These are phyloP conservation scores for Erebia ligea DNA, from an alignment of 2,888 invertebrate genomes.

Conservation along the genomic window DNA sequence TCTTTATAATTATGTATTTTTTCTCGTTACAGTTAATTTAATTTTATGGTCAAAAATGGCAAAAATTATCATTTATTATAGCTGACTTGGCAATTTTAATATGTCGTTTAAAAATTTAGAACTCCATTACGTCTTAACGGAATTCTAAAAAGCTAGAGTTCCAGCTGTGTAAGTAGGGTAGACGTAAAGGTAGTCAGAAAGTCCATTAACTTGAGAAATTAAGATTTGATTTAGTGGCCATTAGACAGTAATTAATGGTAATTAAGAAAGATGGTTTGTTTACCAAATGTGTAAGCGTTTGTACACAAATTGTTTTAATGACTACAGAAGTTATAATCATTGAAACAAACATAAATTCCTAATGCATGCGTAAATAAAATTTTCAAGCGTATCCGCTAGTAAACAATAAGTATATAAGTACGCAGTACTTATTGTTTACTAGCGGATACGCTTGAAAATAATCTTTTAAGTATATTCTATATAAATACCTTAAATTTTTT, in stretches of 20 bases:
- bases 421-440: neutral
- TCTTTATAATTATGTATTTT: too few species aligned
- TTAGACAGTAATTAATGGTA: neutral
- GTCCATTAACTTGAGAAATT: neutral
- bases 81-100: too few species aligned
- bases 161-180: neutral
- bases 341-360: neutral
- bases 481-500: too few species aligned
- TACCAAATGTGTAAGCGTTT: neutral
- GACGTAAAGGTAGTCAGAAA: neutral
- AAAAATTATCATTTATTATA: too few species aligned
- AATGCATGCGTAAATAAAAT: too few species aligned
- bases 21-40: too few species aligned
- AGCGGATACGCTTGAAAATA: neutral
- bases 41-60: too few species aligned
- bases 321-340: neutral
- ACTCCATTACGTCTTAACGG: too few species aligned
- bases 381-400: too few species aligned
- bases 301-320: slow-evolving; percentile 4
- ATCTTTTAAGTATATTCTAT: too few species aligned
- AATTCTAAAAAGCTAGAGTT: neutral
- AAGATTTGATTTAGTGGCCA: slow-evolving; percentile 1
- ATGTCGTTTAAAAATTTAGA: too few species aligned
- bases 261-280: neutral
- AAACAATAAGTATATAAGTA: too few species aligned